A percentile compares a stretch with the other conserved stretches of the same genome.
Evolutionary conservation across 2,797 vertebrate species (phyloP).

Genomic region (Darevskia mixta): DNA sequence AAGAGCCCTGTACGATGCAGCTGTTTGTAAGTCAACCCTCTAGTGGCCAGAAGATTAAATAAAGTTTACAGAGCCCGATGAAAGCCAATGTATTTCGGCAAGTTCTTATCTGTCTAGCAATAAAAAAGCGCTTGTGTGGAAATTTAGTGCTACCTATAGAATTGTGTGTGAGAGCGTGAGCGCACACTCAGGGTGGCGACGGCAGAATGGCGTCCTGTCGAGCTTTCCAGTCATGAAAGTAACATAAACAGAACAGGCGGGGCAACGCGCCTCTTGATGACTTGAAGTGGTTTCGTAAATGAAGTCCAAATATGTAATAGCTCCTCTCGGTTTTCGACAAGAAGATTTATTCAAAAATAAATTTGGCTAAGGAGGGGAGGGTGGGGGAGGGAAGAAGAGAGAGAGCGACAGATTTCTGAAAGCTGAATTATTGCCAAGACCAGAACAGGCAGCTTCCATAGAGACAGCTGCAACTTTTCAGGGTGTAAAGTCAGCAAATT

Average conservation of each 20-base stretch:
- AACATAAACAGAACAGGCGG: constrained; percentile 71
- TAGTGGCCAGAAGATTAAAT: constrained; percentile 61
- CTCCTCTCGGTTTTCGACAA: constrained; percentile 80
- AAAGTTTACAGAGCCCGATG: constrained; percentile 38
- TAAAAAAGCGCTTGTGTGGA: constrained; percentile 59
- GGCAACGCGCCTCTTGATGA: constrained; percentile 73
- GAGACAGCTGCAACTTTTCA: constrained; percentile 96
- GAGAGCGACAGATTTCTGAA: constrained; percentile 78
- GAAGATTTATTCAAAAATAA: constrained; percentile 85
- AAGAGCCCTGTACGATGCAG: neutral
- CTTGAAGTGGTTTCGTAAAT: constrained; percentile 76
- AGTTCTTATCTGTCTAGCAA: constrained; percentile 11
- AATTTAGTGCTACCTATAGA: constrained; percentile 75
- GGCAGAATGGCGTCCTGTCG: constrained; percentile 44
- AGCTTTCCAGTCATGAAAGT: constrained; percentile 70
- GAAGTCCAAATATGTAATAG: constrained; percentile 81
- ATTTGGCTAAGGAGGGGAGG: constrained; percentile 77
- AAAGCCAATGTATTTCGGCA: constrained; percentile 32
- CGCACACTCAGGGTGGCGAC: neutral
- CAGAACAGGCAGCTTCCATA: constrained; percentile 81
- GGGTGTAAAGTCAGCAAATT: constrained; percentile 93
- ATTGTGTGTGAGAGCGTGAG: constrained; percentile 21
- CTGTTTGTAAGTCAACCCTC: constrained; percentile 61
- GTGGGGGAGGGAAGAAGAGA: constrained; percentile 68
- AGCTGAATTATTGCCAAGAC: constrained; percentile 83